phyloP scores from a whole-genome alignment of 1,140 invertebrate species.

The Eupeodes corollae region DNA sequence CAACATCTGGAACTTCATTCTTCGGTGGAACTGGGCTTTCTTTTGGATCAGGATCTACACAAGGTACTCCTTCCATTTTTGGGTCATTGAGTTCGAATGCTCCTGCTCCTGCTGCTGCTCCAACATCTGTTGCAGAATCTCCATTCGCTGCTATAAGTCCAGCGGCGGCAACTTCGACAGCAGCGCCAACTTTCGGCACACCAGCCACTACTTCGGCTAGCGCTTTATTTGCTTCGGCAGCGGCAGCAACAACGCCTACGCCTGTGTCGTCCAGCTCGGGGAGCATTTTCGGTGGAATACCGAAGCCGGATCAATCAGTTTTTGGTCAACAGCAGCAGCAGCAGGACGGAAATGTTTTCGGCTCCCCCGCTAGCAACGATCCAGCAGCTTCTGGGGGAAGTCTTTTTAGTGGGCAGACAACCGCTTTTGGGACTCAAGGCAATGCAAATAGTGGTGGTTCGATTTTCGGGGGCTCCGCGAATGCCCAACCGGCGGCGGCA shows the following conservation, averaged over 20 bases:
- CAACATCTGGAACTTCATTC: not conserved
- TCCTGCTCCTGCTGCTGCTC: no score
- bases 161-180: not conserved
- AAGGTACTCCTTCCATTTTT: not conserved
- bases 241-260: slow-evolving; percentile 1
- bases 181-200: not conserved
- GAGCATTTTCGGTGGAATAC: slow-evolving; percentile 21
- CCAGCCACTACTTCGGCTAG: slow-evolving; percentile 1
- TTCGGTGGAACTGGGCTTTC: slow-evolving; percentile 5
- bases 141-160: not conserved
- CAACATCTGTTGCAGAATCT: not conserved
- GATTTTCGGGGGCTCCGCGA: slow-evolving; percentile 4
- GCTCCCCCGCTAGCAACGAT: slow-evolving; percentile 7
- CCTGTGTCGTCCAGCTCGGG: not conserved
- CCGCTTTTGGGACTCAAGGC: not conserved
- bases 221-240: not conserved
- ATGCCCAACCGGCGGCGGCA: slow-evolving; percentile 6
- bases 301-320: slow-evolving; percentile 25
- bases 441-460: slow-evolving; percentile 1
- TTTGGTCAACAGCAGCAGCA: slow-evolving; percentile 17
- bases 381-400: slow-evolving; percentile 3
- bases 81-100: not conserved
- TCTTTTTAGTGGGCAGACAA: slow-evolving; percentile 1
- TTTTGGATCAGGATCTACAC: not conserved
- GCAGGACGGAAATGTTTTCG: slow-evolving; percentile 14